Evolutionary conservation across 2,113 vertebrate genomes (phyloP).

Genomic region (Apaloderma vittatum): DNA sequence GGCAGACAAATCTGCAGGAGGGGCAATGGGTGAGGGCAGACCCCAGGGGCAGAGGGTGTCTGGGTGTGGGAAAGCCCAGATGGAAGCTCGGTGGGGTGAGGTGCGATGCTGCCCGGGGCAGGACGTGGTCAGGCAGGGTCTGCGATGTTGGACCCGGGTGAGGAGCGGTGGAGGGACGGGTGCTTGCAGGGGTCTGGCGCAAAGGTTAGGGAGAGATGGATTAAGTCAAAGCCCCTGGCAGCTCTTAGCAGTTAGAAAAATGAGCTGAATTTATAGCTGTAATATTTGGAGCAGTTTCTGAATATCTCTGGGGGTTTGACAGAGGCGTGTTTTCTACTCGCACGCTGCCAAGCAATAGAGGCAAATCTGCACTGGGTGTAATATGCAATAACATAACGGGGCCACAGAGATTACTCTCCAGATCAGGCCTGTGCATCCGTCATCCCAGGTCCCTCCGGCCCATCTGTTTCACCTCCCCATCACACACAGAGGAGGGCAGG

Average conservation of each 20-base stretch:
- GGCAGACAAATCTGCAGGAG: neutral
- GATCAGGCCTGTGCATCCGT: neutral
- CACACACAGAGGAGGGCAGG: rapidly evolving
- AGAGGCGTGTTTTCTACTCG: neutral
- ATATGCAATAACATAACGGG: rapidly evolving
- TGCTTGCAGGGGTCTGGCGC: neutral
- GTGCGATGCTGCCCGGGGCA: neutral
- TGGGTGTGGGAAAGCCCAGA: rapidly evolving
- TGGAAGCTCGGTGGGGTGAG: neutral
- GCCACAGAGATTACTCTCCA: neutral
- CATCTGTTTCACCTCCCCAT: neutral
- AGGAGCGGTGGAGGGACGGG: neutral
- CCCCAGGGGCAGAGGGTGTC: neutral
- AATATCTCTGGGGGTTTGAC: neutral
- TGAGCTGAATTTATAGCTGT: constrained; percentile 27
- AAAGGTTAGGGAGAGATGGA: neutral
- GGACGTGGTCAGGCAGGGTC: neutral
- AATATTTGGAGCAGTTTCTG: constrained; percentile 10
- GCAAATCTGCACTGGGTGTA: neutral
- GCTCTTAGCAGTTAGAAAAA: neutral
- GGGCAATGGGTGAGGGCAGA: neutral
- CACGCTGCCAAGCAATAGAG: neutral
- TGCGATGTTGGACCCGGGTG: rapidly evolving
- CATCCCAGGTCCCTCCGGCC: neutral
- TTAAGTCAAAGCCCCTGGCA: neutral